These are phyloP conservation scores for Nesospiza acunhae DNA, from an alignment of 2,113 vertebrate genomes.

Conservation along the genomic window DNA sequence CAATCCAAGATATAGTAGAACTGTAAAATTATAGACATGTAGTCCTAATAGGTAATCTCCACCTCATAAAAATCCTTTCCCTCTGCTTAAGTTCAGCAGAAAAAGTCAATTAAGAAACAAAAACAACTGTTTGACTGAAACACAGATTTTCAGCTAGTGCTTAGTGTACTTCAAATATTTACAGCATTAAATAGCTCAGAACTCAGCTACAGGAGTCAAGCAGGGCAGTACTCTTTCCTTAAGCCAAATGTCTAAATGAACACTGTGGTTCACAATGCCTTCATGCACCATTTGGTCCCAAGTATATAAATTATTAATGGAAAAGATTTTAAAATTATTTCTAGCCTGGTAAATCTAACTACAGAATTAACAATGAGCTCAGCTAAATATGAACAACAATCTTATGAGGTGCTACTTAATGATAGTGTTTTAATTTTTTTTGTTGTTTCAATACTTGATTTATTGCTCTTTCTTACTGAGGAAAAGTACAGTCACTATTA, in stretches of 20 bases:
- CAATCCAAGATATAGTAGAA: neutral
- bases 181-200: neutral
- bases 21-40: neutral
- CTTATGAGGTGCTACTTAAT: neutral
- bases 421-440: neutral
- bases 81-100: neutral
- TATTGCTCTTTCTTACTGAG: neutral
- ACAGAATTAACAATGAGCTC: neutral
- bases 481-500: neutral
- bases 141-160: neutral
- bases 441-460: neutral
- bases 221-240: neutral
- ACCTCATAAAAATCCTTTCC: neutral
- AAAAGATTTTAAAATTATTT: neutral
- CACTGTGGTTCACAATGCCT: neutral
- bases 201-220: neutral
- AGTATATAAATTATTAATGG: neutral
- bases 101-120: neutral
- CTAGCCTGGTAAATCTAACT: neutral
- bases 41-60: neutral
- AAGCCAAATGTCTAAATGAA: neutral
- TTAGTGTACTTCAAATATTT: neutral
- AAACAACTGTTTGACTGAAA: neutral
- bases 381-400: neutral
- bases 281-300: neutral